Base-by-base conservation (phyloP, 2,797 vertebrate species). In the Crocidura indochinensis region DNA sequence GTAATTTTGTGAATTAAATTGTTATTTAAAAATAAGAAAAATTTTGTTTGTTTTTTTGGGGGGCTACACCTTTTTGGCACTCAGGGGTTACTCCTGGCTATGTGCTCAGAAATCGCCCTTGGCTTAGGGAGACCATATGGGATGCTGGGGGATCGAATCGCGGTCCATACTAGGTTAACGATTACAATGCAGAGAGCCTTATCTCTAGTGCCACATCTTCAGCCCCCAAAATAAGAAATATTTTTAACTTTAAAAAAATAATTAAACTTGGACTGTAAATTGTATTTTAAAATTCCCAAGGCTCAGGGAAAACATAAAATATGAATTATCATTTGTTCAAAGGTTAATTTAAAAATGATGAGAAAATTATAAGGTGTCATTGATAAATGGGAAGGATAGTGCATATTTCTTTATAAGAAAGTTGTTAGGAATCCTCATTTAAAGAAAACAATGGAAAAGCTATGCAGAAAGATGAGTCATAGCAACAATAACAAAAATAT, bases 241-340 rank as follows among this genome's bases (percentile, higher is more conserved):
- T 2, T 53, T 91, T 46, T 14, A 4, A 38, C 78, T 94, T 60
- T 20, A 68, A 24, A 72, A 88, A 88, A 87, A 53, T 56, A 71
- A 72, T 84, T 89, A 76, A 27, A 73, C 1, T 2, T 78, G 47
- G n/a, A 7, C 17, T 84, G 15, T 14, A 71, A 29, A 76, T 89
- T 79, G 91, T n/a, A 94, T 62, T 87, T 10, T 72, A 94, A 87
- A 0, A n/a, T 88, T 92, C 15, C 22, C 62, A 78, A 84, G 69
- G 71, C 47, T 68, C 46, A 22, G n/a, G 53, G 89, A 83, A 90
- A 78, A 85, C 65, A 24, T 27, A 91, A 91, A 90, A 10, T 31
- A 64, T 77, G 60, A 68, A 15, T 80, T 73, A 7, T 56, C 9
- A 81, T 92, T 84, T 26, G 22, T 27, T 82, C 68, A 76, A 19